These are phyloP conservation scores for Phycodurus eques DNA, from an alignment of 2,113 vertebrate genomes.

Conservation along the genomic window DNA sequence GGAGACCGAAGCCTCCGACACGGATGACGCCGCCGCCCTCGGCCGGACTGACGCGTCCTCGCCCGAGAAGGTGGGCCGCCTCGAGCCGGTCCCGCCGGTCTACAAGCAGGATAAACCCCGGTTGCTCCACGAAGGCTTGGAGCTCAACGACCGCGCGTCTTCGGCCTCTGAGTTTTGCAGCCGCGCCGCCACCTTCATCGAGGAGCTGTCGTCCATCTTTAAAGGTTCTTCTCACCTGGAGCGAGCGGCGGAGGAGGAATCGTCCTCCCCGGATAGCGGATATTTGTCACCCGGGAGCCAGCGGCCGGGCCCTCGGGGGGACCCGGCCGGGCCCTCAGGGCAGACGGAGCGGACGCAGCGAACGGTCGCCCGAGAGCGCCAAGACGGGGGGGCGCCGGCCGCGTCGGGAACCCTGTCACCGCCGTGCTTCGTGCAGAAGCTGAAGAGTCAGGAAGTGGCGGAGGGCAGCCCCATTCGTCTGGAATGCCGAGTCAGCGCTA, in stretches of 20 bases:
- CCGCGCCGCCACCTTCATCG: conserved; percentile 88
- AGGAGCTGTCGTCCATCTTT: conserved; percentile 95
- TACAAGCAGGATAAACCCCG: conserved; percentile 78
- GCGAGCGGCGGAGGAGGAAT: conserved; percentile 81
- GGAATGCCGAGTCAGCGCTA: conserved; percentile 86
- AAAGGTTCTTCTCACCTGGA: conserved; percentile 79
- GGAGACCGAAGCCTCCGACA: conserved; percentile 39
- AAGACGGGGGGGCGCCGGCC: conserved; percentile 32
- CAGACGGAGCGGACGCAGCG: conserved; percentile 29
- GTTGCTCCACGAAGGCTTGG: conserved; percentile 65
- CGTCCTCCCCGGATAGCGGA: conserved; percentile 93
- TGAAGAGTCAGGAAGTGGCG: conserved; percentile 91
- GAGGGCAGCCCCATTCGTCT: conserved; percentile 87
- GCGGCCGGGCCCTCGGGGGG: conserved; percentile 59
- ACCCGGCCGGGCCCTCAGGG: conserved; percentile 30
- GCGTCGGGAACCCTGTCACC: conserved; percentile 60
- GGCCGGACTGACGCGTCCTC: conserved; percentile 36
- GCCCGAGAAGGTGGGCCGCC: conserved; percentile 44
- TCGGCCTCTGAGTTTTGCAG: conserved; percentile 82
- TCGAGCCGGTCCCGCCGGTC: conserved; percentile 57
- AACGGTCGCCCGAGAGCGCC: conserved; percentile 14
- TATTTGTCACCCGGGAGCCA: conserved; percentile 87
- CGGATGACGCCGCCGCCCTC: conserved; percentile 45
- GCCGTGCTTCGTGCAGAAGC: conserved; percentile 88
- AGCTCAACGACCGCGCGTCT: conserved; percentile 65